These are phyloP conservation scores for Oscheius onirici DNA, from an alignment of 2,888 invertebrate species.

Conservation along the genomic window DNA sequence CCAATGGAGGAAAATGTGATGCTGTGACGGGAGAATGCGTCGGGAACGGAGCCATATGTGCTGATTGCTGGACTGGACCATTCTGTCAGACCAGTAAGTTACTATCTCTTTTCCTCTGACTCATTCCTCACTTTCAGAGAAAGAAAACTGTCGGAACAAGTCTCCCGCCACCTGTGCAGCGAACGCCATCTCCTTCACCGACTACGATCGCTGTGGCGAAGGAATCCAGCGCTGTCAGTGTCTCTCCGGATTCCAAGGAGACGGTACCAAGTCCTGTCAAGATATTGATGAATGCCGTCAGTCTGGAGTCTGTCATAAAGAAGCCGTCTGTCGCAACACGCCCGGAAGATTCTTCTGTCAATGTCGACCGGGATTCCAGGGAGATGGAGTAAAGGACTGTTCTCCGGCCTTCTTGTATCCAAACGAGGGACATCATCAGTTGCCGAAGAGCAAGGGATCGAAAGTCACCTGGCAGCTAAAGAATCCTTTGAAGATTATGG, in stretches of 20 bases:
- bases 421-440: slow-evolving; percentile 53
- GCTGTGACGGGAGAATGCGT: slow-evolving; percentile 65
- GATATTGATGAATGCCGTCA: slow-evolving; percentile 67
- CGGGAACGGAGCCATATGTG: slow-evolving; percentile 47
- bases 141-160: slow-evolving; percentile 3
- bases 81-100: slow-evolving; percentile 63
- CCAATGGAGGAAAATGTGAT: slow-evolving; percentile 61
- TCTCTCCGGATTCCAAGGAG: slow-evolving; percentile 68
- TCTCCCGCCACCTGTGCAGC: slow-evolving; percentile 54
- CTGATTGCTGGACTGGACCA: slow-evolving; percentile 65
- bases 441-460: slow-evolving; percentile 59
- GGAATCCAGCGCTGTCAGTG: slow-evolving; percentile 68
- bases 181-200: slow-evolving; percentile 69
- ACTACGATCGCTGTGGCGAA: slow-evolving; percentile 69
- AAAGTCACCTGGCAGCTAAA: slow-evolving; percentile 61
- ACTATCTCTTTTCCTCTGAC: not conserved
- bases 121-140: slow-evolving; percentile 9
- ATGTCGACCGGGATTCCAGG: slow-evolving; percentile 48
- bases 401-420: slow-evolving; percentile 62
- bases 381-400: slow-evolving; percentile 66
- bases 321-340: slow-evolving; percentile 69
- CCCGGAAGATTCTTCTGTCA: slow-evolving; percentile 71
- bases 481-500: slow-evolving; percentile 65
- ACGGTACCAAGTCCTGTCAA: slow-evolving; percentile 64
- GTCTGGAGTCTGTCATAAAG: slow-evolving; percentile 60